Evolutionary conservation across 2,797 vertebrate genomes (phyloP).

Genomic region (Enteromius argenteus): DNA sequence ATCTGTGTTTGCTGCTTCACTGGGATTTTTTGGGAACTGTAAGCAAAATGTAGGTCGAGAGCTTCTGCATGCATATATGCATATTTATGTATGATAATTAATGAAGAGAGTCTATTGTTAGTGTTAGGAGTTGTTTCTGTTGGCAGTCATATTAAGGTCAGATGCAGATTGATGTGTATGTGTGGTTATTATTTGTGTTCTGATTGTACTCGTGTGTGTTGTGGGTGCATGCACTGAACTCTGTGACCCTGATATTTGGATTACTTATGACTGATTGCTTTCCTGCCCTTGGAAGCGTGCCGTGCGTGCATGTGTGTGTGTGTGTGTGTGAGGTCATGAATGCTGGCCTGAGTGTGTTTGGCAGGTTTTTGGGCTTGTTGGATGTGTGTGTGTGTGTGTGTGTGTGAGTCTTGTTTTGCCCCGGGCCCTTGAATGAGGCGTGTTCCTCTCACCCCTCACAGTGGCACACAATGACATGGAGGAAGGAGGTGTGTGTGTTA

Average conservation of each 20-base stretch:
- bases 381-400: constrained; percentile 27
- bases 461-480: constrained; percentile 15
- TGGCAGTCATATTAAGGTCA: constrained; percentile 17
- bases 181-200: background rate
- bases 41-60: background rate
- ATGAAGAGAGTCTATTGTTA: background rate
- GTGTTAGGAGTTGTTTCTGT: background rate
- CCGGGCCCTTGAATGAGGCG: constrained; percentile 21
- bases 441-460: constrained; percentile 11
- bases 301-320: background rate
- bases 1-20: background rate
- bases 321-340: constrained; percentile 20
- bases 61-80: background rate
- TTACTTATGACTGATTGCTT: constrained; percentile 28
- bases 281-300: constrained; percentile 27
- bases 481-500: background rate
- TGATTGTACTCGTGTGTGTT: constrained; percentile 1
- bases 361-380: constrained; percentile 52
- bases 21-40: background rate
- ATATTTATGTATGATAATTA: constrained; percentile 12
- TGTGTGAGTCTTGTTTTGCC: constrained; percentile 23
- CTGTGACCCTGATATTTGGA: constrained; percentile 29
- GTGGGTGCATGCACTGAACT: background rate
- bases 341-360: constrained; percentile 31
- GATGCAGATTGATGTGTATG: background rate